Evolutionary conservation across 2,888 invertebrate genomes (phyloP).

Genomic region (Napeogenes sylphis): DNA sequence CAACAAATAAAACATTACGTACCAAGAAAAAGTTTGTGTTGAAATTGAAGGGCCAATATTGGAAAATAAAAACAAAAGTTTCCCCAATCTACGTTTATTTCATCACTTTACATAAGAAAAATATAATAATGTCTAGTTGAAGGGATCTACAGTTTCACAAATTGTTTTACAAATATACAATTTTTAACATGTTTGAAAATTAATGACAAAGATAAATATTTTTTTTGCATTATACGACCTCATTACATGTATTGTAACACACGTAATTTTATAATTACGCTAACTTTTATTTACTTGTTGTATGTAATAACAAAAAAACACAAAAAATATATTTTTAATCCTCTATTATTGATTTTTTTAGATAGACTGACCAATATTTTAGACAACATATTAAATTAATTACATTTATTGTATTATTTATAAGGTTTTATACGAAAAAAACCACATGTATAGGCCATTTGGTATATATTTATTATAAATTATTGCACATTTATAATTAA

Average conservation of each 20-base stretch:
- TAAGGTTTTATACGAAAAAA: slow-evolving; percentile 2
- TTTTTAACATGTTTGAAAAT: slow-evolving; percentile 32
- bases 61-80: slow-evolving; percentile 42
- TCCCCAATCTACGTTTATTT: slow-evolving; percentile 66
- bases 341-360: neutral
- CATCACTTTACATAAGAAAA: slow-evolving; percentile 68
- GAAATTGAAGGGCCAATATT: neutral
- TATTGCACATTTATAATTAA: slow-evolving; percentile 18
- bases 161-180: slow-evolving; percentile 20
- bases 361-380: too few species aligned
- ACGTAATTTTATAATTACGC: neutral
- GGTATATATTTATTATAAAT: slow-evolving; percentile 11
- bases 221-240: slow-evolving; percentile 40
- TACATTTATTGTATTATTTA: neutral
- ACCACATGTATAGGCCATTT: slow-evolving; percentile 16
- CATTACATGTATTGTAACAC: neutral
- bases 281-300: too few species aligned
- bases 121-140: slow-evolving; percentile 49
- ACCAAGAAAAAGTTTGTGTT: neutral
- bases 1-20: neutral
- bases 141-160: slow-evolving; percentile 16
- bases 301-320: too few species aligned
- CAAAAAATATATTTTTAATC: too few species aligned
- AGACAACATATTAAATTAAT: neutral
- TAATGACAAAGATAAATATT: slow-evolving; percentile 21